Evolutionary conservation across 1,140 invertebrate genomes (phyloP).

Genomic region (Dufourea novaeangliae): DNA sequence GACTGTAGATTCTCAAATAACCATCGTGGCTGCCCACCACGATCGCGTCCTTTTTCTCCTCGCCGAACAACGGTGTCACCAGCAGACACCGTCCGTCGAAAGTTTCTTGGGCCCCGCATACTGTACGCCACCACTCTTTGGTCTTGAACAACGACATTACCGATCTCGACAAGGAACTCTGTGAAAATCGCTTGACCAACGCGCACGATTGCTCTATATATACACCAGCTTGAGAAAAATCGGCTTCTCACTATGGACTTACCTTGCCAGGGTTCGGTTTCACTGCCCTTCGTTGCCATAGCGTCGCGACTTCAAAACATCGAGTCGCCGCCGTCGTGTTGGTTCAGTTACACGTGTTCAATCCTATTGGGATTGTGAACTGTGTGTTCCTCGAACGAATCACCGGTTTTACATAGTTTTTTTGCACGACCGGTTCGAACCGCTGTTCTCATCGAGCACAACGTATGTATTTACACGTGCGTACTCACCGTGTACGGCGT

Average conservation of each 20-base stretch:
- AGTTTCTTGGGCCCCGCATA: constrained; percentile 84
- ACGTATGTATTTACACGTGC: no score
- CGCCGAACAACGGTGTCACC: constrained; percentile 85
- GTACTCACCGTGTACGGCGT: no score
- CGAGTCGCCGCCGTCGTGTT: background rate
- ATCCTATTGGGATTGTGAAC: background rate
- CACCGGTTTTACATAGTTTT: no score
- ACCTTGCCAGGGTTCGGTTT: background rate
- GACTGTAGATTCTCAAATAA: constrained; percentile 86
- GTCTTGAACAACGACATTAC: constrained; percentile 91
- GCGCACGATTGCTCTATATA: no score
- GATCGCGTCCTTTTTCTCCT: constrained; percentile 84
- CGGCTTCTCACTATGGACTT: background rate
- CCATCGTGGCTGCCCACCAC: constrained; percentile 88
- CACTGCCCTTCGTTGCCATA: constrained; percentile 43
- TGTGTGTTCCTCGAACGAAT: no score
- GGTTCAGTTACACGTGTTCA: background rate
- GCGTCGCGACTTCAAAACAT: constrained; percentile 45
- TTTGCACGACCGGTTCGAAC: no score
- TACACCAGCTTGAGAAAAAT: no score
- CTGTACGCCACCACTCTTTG: constrained; percentile 88
- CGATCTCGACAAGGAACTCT: no score
- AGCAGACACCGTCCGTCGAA: constrained; percentile 85
- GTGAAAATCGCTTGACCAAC: no score
- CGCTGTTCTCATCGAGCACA: no score